These are phyloP conservation scores for Eupleurogrammus muticus DNA, from an alignment of 2,797 vertebrate species.

Conservation along the genomic window DNA sequence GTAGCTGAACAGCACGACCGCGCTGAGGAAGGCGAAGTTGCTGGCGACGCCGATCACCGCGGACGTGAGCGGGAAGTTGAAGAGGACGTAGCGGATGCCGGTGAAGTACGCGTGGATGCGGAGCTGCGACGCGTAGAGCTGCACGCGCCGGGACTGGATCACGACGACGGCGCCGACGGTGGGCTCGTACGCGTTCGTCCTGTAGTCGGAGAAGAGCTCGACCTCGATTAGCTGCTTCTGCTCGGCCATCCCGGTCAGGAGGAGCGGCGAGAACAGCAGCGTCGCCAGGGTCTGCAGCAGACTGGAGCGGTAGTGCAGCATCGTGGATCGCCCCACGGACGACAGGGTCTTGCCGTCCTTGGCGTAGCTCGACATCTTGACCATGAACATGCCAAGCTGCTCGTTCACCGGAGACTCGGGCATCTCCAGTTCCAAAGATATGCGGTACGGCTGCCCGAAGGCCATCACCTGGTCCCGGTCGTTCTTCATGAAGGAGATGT, in stretches of 20 bases:
- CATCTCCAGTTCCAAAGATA: constrained; percentile 90
- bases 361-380: constrained; percentile 88
- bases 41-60: constrained; percentile 90
- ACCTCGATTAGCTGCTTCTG: constrained; percentile 93
- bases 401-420: constrained; percentile 92
- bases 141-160: constrained; percentile 88
- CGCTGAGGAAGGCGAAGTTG: constrained; percentile 92
- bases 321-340: constrained; percentile 87
- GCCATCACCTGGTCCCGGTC: constrained; percentile 90
- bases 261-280: constrained; percentile 85
- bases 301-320: constrained; percentile 91
- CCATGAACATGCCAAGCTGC: constrained; percentile 93
- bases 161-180: constrained; percentile 88
- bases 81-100: constrained; percentile 90
- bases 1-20: constrained; percentile 91
- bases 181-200: constrained; percentile 87
- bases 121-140: constrained; percentile 90
- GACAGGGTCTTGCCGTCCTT: constrained; percentile 83
- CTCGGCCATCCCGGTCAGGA: constrained; percentile 87
- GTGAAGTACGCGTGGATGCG: constrained; percentile 93
- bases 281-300: constrained; percentile 89
- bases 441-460: constrained; percentile 88
- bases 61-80: constrained; percentile 91
- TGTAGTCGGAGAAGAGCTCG: constrained; percentile 89
- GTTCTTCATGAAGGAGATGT: constrained; percentile 90